These are phyloP conservation scores for Panzeria rudis DNA, from an alignment of 2,888 invertebrate genomes.

Conservation along the genomic window DNA sequence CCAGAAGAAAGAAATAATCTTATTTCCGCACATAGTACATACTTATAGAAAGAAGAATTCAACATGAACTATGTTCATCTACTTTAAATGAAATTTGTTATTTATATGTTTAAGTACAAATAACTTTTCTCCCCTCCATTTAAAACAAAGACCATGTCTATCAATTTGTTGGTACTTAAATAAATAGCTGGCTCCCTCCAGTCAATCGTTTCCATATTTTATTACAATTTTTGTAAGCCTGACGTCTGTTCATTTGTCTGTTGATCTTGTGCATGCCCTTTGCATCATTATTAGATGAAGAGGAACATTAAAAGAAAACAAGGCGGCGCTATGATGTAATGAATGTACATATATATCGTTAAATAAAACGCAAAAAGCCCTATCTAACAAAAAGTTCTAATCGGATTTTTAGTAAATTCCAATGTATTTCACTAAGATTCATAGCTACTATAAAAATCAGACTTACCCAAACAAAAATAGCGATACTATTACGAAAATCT, in stretches of 20 bases:
- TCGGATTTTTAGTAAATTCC: too few species aligned
- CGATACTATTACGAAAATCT: too few species aligned
- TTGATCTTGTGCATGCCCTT: conserved; percentile 64
- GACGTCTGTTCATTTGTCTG: conserved; percentile 21
- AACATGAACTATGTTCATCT: conserved; percentile 20
- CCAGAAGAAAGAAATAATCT: conserved; percentile 37
- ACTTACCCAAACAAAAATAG: too few species aligned
- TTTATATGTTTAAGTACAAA: background rate
- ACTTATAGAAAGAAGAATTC: background rate
- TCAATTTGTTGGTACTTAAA: conserved; percentile 49
- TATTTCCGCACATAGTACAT: conserved; percentile 51
- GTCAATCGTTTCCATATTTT: conserved; percentile 39
- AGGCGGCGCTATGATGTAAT: conserved; percentile 66
- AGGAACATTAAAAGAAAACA: conserved; percentile 41
- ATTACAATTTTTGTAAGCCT: conserved; percentile 22
- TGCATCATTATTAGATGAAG: conserved; percentile 35
- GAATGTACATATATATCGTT: too few species aligned
- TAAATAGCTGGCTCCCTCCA: background rate
- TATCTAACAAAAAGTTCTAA: too few species aligned
- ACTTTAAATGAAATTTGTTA: conserved; percentile 6
- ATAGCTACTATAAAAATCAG: too few species aligned
- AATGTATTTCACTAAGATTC: too few species aligned
- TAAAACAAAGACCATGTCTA: conserved; percentile 59
- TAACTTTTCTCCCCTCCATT: conserved; percentile 31
- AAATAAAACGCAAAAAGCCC: too few species aligned